These are phyloP conservation scores for Saxicola maurus DNA, from an alignment of 2,797 vertebrate species.

Conservation along the genomic window DNA sequence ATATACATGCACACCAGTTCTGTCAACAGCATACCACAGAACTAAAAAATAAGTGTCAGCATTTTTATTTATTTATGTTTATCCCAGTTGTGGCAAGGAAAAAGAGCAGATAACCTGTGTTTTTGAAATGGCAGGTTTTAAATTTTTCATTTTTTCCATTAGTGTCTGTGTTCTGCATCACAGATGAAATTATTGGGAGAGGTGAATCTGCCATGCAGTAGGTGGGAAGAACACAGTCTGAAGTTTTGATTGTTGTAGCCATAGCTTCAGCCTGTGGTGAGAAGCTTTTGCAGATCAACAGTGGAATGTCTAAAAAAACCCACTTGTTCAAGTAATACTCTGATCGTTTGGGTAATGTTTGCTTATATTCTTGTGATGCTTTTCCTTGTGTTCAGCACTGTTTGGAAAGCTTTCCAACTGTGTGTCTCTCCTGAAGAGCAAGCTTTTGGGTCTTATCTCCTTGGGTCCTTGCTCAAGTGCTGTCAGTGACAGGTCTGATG, in stretches of 20 bases:
- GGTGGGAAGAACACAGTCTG: not conserved
- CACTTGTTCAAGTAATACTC: not conserved
- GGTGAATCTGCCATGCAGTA: not conserved
- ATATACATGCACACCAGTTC: fast-evolving
- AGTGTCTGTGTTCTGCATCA: not conserved
- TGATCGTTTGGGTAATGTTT: not conserved
- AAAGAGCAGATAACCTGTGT: not conserved
- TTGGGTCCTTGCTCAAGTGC: not conserved
- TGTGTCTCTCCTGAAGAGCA: not conserved
- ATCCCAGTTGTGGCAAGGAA: not conserved
- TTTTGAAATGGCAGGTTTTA: not conserved
- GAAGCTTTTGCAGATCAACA: not conserved
- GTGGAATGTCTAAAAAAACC: not conserved
- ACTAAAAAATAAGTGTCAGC: not conserved
- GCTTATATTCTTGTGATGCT: not conserved
- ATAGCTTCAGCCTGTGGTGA: not conserved
- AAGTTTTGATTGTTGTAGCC: not conserved
- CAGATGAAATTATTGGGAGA: not conserved
- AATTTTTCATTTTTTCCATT: conserved; percentile 5
- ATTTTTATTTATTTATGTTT: not conserved
- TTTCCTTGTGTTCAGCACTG: not conserved
- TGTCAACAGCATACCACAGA: not conserved
- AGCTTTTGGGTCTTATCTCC: not conserved
- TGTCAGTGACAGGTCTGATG: not conserved
- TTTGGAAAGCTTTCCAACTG: not conserved